Base-by-base conservation (phyloP, 2,113 vertebrate genomes). In the Apodemus speciosus region DNA sequence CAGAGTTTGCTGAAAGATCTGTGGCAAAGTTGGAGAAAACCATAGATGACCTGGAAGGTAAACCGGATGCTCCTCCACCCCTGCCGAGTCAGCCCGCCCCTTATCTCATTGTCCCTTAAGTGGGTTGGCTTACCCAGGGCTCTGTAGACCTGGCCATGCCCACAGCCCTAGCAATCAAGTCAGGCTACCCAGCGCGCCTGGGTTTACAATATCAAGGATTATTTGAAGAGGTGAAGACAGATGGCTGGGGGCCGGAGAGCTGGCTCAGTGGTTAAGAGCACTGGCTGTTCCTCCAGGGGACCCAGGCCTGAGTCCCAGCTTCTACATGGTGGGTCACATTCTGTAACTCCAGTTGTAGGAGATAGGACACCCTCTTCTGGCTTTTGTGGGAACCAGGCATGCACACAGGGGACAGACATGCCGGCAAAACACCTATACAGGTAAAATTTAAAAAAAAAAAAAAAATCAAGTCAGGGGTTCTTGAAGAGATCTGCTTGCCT, bases 11-110 rank as follows among this genome's bases (percentile, higher is more conserved):
- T 0, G 99, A 99, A 97, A 98, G 99, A 79, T 99, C 99, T 92
- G 99, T 99, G 97, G 99, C 99, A 0, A 99, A 99, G 97, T 97
- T 99, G 98, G 99, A 99, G 98, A 99, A 99, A 97, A 99, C 99
- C 95, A 99, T 99, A 0, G 99, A 99, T 94, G 99, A 99, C 94
- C 98, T 99, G 97, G 99, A 99, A 99, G 99, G 99, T 99, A 99
- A 98, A 97, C 85, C 68, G 38, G 49, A 85, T 72, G 35, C 4
- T 1, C 92, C n/a, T 66, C 10, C 32, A 13, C 0, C 0, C 10
- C 25, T 9, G 6, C 56, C 79, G 30, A 2, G 3, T 43, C 10
- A 30, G 51, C 32, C 43, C 68, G 40, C 9, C 68, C 75, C 40
- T 38, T 20, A 64, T 38, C 40, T 9, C 72, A 23, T 27, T 10